Evolutionary conservation across 2,888 invertebrate species (phyloP).

Genomic region (Chaetoderma sp.): DNA sequence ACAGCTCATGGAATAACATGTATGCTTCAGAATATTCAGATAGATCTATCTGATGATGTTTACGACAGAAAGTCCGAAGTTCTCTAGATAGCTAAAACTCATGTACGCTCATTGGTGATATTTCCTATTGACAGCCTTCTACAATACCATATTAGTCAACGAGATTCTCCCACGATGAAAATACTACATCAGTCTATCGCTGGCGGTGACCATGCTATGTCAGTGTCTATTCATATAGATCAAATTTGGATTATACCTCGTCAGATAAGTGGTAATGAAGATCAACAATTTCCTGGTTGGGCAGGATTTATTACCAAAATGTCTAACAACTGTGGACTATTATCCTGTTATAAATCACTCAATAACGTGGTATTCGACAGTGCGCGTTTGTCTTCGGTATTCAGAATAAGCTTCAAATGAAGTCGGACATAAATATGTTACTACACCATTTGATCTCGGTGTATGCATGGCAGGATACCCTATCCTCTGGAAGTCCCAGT

Average conservation of each 20-base stretch:
- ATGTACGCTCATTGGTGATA: neutral
- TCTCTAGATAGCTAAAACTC: neutral
- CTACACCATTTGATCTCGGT: constrained; percentile 42
- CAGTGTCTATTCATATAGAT: neutral
- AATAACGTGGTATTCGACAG: no score
- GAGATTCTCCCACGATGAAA: neutral
- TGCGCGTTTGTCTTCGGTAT: constrained; percentile 32
- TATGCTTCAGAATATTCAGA: constrained; percentile 10
- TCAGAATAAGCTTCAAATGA: constrained; percentile 31
- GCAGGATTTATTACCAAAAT: neutral
- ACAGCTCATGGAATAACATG: constrained; percentile 24
- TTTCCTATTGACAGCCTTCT: neutral
- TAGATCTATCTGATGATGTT: neutral
- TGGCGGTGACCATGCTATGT: neutral
- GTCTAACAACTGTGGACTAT: neutral
- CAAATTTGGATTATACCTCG: neutral
- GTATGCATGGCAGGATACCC: constrained; percentile 33
- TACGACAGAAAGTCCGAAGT: neutral
- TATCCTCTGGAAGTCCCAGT: constrained; percentile 13
- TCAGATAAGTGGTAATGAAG: neutral
- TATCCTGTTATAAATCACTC: no score
- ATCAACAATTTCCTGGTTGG: neutral
- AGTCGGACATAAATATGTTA: constrained; percentile 35
- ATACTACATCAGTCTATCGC: neutral
- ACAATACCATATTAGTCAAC: neutral